Evolutionary conservation across 2,113 vertebrate species (phyloP).

Genomic region (Muntiacus muntjak): DNA sequence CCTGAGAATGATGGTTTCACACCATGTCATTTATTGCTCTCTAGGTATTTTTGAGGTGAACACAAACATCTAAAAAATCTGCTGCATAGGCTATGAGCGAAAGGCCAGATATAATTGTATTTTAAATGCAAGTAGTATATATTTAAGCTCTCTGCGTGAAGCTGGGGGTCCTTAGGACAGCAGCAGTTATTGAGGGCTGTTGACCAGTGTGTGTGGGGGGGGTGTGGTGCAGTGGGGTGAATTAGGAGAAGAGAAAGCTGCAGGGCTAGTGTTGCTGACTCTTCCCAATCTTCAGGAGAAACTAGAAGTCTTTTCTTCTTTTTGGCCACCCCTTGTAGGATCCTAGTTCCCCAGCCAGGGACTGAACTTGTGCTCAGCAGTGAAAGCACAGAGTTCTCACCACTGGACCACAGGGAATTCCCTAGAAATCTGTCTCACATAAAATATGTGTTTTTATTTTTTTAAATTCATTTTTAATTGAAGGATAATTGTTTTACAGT

Average conservation of each 20-base stretch:
- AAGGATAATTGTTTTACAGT: background rate
- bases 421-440: background rate
- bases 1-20: background rate
- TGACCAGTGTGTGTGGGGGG: background rate
- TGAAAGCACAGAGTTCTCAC: background rate
- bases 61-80: background rate
- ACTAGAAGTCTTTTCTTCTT: background rate
- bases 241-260: background rate
- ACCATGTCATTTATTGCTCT: background rate
- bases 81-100: background rate
- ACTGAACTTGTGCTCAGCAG: background rate
- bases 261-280: background rate
- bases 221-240: background rate
- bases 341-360: background rate
- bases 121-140: background rate
- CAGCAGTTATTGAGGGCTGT: background rate
- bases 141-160: background rate
- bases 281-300: background rate
- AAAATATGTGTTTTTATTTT: background rate
- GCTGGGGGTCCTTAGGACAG: background rate
- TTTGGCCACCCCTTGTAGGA: background rate
- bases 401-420: background rate
- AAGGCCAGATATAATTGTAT: background rate
- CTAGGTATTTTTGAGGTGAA: background rate
- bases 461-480: background rate